These are phyloP conservation scores for Fukomys damarensis DNA, from an alignment of 2,113 vertebrate species.

Conservation along the genomic window DNA sequence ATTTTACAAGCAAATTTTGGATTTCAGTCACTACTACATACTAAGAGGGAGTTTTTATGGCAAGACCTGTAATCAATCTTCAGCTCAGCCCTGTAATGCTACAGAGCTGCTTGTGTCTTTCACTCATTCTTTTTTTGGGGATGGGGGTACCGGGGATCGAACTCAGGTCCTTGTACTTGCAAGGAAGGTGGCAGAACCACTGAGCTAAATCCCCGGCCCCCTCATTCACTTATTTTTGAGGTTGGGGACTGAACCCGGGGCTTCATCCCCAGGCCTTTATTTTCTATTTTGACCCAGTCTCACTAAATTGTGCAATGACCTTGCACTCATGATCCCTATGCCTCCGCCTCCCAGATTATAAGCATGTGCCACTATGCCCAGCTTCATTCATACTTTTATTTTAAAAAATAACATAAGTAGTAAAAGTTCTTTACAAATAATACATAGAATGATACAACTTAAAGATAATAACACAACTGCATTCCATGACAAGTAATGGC, in stretches of 20 bases:
- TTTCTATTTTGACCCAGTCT: not conserved
- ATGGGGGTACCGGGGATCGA: not conserved
- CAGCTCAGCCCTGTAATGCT: not conserved
- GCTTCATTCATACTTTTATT: not conserved
- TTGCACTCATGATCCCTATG: not conserved
- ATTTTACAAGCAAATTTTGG: not conserved
- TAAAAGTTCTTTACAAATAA: not conserved
- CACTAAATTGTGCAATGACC: not conserved
- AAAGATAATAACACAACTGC: not conserved
- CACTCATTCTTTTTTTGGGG: not conserved
- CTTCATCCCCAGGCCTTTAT: not conserved
- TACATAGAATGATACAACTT: not conserved
- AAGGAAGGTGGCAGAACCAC: no score
- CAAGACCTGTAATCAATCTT: not conserved
- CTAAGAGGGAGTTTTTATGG: not conserved
- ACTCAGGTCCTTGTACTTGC: no score
- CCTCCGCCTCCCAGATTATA: not conserved
- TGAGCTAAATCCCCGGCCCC: no score
- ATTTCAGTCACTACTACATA: not conserved
- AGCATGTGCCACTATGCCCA: not conserved
- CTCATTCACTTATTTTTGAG: not conserved
- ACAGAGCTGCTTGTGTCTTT: not conserved
- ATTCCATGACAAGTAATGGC: not conserved
- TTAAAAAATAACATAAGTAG: not conserved
- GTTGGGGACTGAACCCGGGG: no score